Evolutionary conservation across 2,888 invertebrate species (phyloP), one percentile per base, ranked within the genome.

Genomic region (Leucania comma): DNA sequence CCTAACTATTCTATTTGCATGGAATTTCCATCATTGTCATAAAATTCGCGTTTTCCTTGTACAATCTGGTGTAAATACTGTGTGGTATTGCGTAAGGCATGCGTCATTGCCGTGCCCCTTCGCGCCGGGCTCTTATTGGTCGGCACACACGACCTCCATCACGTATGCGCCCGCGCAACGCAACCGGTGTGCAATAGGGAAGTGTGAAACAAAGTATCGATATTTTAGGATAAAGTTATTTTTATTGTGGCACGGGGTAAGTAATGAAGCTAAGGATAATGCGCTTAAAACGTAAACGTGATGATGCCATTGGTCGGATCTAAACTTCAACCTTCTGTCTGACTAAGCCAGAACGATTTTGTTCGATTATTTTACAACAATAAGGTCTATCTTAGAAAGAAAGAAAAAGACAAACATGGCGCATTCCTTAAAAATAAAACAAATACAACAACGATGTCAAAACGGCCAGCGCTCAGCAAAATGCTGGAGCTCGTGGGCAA

Each of bases 71-170:
- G 84, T 78, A 87, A 89, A 72, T 69, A 60, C 14, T 58, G 53
- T 53, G 60, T 61, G 3, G 1, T 38, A 64, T 92, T 92, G 91
- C 92, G 92, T 92, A 89, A 93, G 87, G 56, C 78, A n/a, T 84
- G 89, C 92, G 93, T 93, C 92, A 93, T 69, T 73, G 91, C 86
- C 93, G 91, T 87, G 93, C 93, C 93, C 91, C 90, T 87, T 56
- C 38, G 77, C 75, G 70, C 71, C 82, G 85, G 57, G 32, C 62
- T 81, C 63, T 63, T 53, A 93, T 93, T 93, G 93, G 93, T 60
- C 71, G 82, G 71, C 48, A 57, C 56, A 87, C 92, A 88, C 86
- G 93, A 84, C 89, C 87, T 87, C 70, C 59, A 63, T 65, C 79
- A 80, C 81, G 79, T 81, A 72, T 68, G 87, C 87, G 78, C 78